Base-by-base conservation (phyloP, 2,888 invertebrate species). In the Ischnura elegans region DNA sequence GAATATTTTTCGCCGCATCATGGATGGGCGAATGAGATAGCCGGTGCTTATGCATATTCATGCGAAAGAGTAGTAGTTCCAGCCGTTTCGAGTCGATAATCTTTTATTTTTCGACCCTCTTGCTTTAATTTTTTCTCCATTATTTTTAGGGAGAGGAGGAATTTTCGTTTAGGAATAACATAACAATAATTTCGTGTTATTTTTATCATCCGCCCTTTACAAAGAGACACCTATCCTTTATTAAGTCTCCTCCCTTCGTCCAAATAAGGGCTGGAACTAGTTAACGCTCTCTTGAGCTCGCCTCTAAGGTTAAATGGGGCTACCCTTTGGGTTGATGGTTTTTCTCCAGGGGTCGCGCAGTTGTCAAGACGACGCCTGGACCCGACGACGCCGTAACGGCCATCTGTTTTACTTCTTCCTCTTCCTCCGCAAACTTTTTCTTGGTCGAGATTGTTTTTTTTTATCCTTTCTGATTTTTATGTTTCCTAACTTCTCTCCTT, bases 381-480 rank as follows among this genome's bases (percentile, higher is more conserved):
- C 42, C 43, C 43, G 85, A 85, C 42, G 85, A 43, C 85, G 85
- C 85, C 85, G 6, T 85, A 85, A 85, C 85, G 85, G 43, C 85
- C 85, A 36, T 85, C 42, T 61, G 85, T 43, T 42, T 85, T 43
- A 42, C 85, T 42, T 85, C 42, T 85, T 85, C 85, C 43, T 6
- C 36, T 42, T n/a, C 85, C 61, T n/a, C 85, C 61, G 21, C 25
- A 5, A 13, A 21, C 25, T 85, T 43, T 6, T 43, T 85, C 42
- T 43, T 43, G 43, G 42, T 85, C 16, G 85, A 85, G 85, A 85
- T 85, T 85, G 36, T 85, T 85, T 42, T 85, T n/a, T n/a, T n/a
- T n/a, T n/a, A n/a, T 43, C 5, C 43, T 43, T 43, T 5, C 42
- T 5, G 43, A 85, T 85, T 85, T 85, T 85, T 85, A 84, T 84